These are phyloP conservation scores for Clarias laeviceps DNA, from an alignment of 2,797 vertebrate species.

Conservation along the genomic window DNA sequence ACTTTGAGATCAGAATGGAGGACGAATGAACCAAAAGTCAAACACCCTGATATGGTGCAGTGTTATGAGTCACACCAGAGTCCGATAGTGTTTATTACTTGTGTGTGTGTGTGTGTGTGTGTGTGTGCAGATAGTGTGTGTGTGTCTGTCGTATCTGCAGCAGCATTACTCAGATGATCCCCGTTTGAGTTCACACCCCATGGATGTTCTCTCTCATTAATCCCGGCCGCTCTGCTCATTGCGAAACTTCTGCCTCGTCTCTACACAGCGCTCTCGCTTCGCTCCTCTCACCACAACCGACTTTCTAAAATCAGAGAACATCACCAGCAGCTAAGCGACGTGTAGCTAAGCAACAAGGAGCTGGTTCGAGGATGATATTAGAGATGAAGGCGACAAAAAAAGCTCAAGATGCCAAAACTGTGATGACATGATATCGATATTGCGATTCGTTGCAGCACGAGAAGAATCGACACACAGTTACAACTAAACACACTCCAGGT, in stretches of 20 bases:
- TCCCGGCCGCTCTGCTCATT: conserved; percentile 54
- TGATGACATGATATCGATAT: not conserved
- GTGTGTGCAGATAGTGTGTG: conserved; percentile 35
- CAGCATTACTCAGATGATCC: conserved; percentile 9
- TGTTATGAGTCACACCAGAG: conserved; percentile 10
- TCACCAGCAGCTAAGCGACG: conserved; percentile 4
- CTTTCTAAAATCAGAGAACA: conserved; percentile 38
- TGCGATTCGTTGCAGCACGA: not conserved
- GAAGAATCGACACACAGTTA: not conserved
- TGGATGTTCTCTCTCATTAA: conserved; percentile 42
- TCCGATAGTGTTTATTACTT: not conserved
- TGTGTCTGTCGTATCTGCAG: conserved; percentile 20
- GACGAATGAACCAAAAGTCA: not conserved
- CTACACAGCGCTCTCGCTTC: not conserved
- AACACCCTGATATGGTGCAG: not conserved
- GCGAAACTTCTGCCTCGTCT: not conserved
- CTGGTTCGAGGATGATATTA: not conserved
- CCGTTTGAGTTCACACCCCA: conserved; percentile 32
- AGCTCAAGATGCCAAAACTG: not conserved
- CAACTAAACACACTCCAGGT: not conserved
- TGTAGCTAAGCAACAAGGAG: conserved; percentile 48
- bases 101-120: conserved; percentile 29
- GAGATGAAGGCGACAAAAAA: not conserved
- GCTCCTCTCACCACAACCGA: not conserved
- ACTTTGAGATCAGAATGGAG: not conserved